Evolutionary conservation across 2,888 invertebrate species (phyloP).

Genomic region (Euproctis similis): DNA sequence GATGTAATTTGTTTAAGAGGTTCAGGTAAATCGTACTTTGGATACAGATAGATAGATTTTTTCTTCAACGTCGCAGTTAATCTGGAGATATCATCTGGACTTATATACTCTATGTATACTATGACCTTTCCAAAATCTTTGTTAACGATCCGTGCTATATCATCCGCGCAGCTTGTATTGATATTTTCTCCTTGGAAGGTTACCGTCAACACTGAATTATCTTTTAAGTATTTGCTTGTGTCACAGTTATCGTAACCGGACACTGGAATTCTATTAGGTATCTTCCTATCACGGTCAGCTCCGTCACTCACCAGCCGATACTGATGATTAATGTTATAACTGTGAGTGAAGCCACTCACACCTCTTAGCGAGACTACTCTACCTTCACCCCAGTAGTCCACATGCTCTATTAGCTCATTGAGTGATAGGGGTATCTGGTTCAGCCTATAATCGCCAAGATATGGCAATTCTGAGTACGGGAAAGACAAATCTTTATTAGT

Average conservation of each 20-base stretch:
- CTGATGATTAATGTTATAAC: constrained; percentile 39
- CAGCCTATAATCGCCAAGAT: constrained; percentile 34
- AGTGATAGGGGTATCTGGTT: constrained; percentile 25
- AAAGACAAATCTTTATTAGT: constrained; percentile 28
- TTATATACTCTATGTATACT: constrained; percentile 27
- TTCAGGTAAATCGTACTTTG: constrained; percentile 19
- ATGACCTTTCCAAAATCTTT: constrained; percentile 28
- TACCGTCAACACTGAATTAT: constrained; percentile 29
- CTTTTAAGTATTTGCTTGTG: constrained; percentile 34
- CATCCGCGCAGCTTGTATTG: constrained; percentile 34
- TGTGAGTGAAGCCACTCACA: constrained; percentile 29
- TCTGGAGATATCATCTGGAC: constrained; percentile 23
- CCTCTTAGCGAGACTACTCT: constrained; percentile 18
- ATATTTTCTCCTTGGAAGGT: constrained; percentile 41
- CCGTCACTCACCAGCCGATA: constrained; percentile 38
- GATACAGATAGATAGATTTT: constrained; percentile 22
- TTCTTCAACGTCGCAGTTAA: constrained; percentile 21
- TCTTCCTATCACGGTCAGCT: constrained; percentile 28
- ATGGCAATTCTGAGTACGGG: constrained; percentile 42
- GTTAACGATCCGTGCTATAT: constrained; percentile 37
- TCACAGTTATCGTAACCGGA: constrained; percentile 29
- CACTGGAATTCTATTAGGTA: constrained; percentile 41
- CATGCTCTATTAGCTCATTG: constrained; percentile 24
- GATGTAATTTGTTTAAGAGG: constrained; percentile 21
- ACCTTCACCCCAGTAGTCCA: constrained; percentile 48